Evolutionary conservation across 2,113 vertebrate species (phyloP).

Genomic region (Camelus bactrianus): DNA sequence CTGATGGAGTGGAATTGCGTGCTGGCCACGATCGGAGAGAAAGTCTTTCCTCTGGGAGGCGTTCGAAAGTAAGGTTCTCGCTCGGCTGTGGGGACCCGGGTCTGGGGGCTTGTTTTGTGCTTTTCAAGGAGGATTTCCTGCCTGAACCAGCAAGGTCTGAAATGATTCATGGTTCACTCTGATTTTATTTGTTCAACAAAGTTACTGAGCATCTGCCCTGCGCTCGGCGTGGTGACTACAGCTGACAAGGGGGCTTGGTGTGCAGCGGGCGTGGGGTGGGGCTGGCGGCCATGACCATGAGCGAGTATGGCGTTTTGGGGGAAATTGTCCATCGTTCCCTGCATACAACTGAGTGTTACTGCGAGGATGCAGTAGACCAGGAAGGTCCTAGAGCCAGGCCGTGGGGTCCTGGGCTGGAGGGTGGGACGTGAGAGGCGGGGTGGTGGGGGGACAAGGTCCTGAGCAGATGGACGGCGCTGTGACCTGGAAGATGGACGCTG

Average conservation of each 20-base stretch:
- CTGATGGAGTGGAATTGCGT: slow-evolving; percentile 86
- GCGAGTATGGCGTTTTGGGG: fast-evolving
- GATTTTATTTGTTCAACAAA: background rate
- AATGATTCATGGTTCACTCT: background rate
- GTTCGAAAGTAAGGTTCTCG: slow-evolving; percentile 84
- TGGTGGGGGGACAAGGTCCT: background rate
- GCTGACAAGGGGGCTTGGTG: background rate
- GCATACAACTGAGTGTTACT: too few species aligned
- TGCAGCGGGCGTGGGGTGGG: background rate
- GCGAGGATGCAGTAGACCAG: too few species aligned
- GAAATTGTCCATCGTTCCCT: background rate
- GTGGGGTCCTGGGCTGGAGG: too few species aligned
- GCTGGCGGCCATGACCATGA: fast-evolving
- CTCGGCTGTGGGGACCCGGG: fast-evolving
- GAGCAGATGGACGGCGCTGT: background rate
- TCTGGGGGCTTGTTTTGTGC: fast-evolving
- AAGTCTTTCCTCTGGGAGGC: slow-evolving; percentile 85
- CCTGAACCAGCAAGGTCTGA: too few species aligned
- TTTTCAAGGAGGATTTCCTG: background rate
- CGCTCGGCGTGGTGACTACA: background rate
- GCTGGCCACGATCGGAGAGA: slow-evolving; percentile 86
- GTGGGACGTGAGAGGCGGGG: background rate
- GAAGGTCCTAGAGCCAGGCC: background rate
- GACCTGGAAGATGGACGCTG: background rate
- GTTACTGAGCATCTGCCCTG: background rate